Evolutionary conservation across 2,888 invertebrate species (phyloP).

Genomic region (Kryphioiulus occultus): DNA sequence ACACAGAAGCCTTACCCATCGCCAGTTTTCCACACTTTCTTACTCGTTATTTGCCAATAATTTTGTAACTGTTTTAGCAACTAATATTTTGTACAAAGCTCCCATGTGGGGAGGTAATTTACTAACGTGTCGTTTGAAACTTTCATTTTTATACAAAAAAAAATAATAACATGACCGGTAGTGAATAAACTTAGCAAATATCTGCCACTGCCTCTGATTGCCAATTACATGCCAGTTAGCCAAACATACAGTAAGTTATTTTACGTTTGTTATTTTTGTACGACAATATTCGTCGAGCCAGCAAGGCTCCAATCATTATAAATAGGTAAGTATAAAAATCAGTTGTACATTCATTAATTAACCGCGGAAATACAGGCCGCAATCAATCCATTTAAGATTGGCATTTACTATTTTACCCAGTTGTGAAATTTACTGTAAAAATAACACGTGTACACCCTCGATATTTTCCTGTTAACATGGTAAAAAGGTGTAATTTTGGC

Average conservation of each 20-base stretch:
- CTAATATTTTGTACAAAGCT: slow-evolving; percentile 24
- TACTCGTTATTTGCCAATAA: neutral
- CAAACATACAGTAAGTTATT: slow-evolving; percentile 18
- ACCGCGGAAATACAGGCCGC: neutral
- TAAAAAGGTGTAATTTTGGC: neutral
- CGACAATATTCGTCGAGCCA: neutral
- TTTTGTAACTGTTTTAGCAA: neutral
- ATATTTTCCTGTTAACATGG: neutral
- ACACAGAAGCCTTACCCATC: neutral
- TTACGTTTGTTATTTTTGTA: slow-evolving; percentile 26
- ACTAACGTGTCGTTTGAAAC: neutral
- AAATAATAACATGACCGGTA: neutral
- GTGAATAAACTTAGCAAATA: neutral
- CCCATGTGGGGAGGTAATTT: neutral
- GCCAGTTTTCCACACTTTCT: neutral
- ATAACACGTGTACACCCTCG: neutral
- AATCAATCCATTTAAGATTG: neutral
- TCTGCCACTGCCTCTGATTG: neutral
- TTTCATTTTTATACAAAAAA: slow-evolving; percentile 20
- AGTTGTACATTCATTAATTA: slow-evolving; percentile 29
- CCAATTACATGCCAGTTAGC: slow-evolving; percentile 13
- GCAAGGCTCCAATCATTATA: neutral
- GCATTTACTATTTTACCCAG: neutral
- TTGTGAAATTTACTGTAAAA: neutral
- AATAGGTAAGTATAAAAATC: neutral